Percentiles rank a stretch among this genome's conserved stretches.
These are phyloP conservation scores for Eulithis prunata DNA, from an alignment of 2,888 invertebrate species.

Conservation along the genomic window DNA sequence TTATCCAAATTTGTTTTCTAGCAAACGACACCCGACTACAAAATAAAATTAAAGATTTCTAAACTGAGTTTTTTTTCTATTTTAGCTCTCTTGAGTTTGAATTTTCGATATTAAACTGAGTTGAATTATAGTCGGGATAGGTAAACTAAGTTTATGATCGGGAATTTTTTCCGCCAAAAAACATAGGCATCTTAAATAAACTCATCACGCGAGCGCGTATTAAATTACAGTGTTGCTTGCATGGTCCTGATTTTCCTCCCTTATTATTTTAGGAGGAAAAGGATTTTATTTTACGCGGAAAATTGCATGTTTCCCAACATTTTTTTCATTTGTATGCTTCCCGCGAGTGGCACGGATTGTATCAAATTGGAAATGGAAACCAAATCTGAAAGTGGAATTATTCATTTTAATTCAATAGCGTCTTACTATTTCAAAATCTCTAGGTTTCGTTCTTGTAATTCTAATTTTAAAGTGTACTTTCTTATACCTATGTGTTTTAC, in stretches of 20 bases:
- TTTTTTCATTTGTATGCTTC: conserved; percentile 27
- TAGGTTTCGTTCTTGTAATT: too few species aligned
- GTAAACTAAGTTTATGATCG: too few species aligned
- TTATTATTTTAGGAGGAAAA: conserved; percentile 22
- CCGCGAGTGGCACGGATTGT: conserved; percentile 6
- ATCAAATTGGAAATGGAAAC: conserved; percentile 17
- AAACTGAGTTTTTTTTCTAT: too few species aligned
- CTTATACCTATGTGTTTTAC: too few species aligned
- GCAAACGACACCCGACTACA: too few species aligned
- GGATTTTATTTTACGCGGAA: conserved; percentile 21
- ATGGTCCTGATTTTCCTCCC: background rate
- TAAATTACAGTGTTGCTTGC: conserved; percentile 6
- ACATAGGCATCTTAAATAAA: background rate
- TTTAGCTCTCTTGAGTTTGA: too few species aligned
- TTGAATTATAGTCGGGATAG: too few species aligned
- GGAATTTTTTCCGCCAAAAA: too few species aligned
- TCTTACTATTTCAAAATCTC: conserved; percentile 1
- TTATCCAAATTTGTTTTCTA: too few species aligned
- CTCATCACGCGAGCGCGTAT: conserved; percentile 1
- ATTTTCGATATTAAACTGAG: too few species aligned
- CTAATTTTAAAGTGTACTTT: too few species aligned
- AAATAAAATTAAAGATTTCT: too few species aligned
- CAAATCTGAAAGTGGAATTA: conserved; percentile 9
- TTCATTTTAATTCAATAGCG: conserved; percentile 22
- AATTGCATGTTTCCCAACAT: conserved; percentile 24